Evolutionary conservation across 2,888 invertebrate genomes (phyloP).

Genomic region (Synanthedon andrenaeformis): DNA sequence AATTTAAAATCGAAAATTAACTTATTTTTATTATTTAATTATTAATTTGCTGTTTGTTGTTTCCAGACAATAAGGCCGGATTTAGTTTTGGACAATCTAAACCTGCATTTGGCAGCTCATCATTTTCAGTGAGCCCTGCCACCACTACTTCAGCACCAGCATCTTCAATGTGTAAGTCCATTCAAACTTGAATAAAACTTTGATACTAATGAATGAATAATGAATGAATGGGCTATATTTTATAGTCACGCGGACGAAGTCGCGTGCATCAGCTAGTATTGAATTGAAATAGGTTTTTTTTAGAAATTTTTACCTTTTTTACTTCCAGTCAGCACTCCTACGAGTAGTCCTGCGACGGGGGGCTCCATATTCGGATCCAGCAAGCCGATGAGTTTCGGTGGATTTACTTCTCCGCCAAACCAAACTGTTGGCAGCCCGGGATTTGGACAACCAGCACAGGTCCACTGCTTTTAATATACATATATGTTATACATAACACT

Average conservation of each 20-base stretch:
- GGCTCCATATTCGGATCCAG: slow-evolving; percentile 34
- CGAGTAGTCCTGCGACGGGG: slow-evolving; percentile 17
- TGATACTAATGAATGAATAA: no score
- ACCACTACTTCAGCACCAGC: slow-evolving; percentile 35
- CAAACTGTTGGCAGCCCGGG: slow-evolving; percentile 55
- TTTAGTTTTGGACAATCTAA: slow-evolving; percentile 31
- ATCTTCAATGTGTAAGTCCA: slow-evolving; percentile 37
- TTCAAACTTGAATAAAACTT: no score
- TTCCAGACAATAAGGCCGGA: slow-evolving; percentile 33
- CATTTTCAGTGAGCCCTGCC: slow-evolving; percentile 38
- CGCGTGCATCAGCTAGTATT: no score
- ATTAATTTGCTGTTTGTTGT: no score
- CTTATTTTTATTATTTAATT: no score
- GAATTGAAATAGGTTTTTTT: no score
- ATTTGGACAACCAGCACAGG: slow-evolving; percentile 40
- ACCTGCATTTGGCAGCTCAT: slow-evolving; percentile 23
- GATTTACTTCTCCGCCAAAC: slow-evolving; percentile 45
- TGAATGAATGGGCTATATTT: no score
- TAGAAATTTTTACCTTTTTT: not conserved
- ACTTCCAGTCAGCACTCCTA: slow-evolving; percentile 34
- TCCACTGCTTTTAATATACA: slow-evolving; percentile 5
- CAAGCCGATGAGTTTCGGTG: slow-evolving; percentile 37
- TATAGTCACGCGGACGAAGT: no score
- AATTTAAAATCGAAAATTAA: no score
- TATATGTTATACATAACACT: no score